phyloP scores from a whole-genome alignment of 2,888 invertebrate species.

The Meiosimyza platycephala region DNA sequence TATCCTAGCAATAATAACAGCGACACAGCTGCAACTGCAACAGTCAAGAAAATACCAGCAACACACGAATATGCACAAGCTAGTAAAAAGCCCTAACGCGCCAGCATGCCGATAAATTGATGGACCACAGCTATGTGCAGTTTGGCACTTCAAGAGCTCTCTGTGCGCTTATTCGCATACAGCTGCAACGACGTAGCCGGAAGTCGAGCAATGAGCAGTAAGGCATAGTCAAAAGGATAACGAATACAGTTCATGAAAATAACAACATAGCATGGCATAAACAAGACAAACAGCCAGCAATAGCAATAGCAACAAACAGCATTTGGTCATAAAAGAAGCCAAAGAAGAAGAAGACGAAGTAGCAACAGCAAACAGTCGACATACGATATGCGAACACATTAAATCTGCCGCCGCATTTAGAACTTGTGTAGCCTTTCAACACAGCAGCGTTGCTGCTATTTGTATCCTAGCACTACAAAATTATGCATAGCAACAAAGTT shows the following conservation, averaged over 20 bases:
- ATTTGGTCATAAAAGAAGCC: not conserved
- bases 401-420: no score
- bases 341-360: not conserved
- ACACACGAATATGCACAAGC: not conserved
- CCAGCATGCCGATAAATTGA: conserved; percentile 30
- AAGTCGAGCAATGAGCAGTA: not conserved
- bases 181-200: not conserved
- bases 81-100: not conserved
- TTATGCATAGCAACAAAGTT: no score
- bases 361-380: not conserved
- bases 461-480: no score
- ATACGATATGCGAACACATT: not conserved
- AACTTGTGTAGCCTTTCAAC: not conserved
- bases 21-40: not conserved
- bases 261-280: conserved; percentile 18
- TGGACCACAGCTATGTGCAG: conserved; percentile 1
- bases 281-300: conserved; percentile 15
- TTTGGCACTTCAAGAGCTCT: not conserved
- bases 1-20: not conserved
- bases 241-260: not conserved
- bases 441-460: not conserved
- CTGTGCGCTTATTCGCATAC: not conserved
- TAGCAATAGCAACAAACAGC: conserved; percentile 9
- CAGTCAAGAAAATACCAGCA: conserved; percentile 8
- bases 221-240: not conserved